A percentile compares a stretch with the other conserved stretches of the same genome.
Conservation (phyloP, 2,888 invertebrate species). For the Nasonovia ribisnigri region DNA sequence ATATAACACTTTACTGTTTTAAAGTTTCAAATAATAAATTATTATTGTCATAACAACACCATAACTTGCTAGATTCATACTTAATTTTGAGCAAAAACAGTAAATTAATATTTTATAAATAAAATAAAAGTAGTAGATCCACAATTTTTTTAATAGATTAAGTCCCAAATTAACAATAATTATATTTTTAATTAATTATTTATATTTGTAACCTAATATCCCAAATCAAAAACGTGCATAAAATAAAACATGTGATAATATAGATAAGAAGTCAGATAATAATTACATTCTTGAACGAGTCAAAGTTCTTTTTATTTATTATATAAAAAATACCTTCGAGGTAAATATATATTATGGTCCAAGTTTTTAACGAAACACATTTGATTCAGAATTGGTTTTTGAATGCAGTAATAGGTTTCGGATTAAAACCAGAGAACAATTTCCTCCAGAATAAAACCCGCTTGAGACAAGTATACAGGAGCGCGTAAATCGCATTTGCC, state of each 20-base stretch:
- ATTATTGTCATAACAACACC: not conserved
- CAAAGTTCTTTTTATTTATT: not conserved
- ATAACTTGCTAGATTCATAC: not conserved
- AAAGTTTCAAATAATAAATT: not conserved
- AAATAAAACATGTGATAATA: not conserved
- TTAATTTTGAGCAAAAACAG: not conserved
- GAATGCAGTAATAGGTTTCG: not conserved
- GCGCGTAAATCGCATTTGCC: not conserved
- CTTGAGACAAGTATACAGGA: not conserved
- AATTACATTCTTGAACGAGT: not conserved
- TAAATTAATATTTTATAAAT: not conserved
- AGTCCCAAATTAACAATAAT: not conserved
- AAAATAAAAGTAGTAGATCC: not conserved
- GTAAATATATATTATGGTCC: not conserved
- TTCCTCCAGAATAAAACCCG: not conserved
- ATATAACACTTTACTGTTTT: not conserved
- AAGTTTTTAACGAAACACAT: not conserved
- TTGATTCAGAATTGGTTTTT: not conserved
- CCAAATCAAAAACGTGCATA: not conserved
- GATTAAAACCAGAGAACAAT: constrained; percentile 1
- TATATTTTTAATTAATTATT: not conserved
- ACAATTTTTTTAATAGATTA: not conserved
- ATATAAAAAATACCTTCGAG: not conserved
- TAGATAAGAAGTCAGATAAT: not conserved
- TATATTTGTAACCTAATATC: not conserved